Percentiles rank a stretch among this genome's conserved stretches.
Conservation (phyloP, 23 tunicate genomes). For the Trididemnum nubilum region DNA sequence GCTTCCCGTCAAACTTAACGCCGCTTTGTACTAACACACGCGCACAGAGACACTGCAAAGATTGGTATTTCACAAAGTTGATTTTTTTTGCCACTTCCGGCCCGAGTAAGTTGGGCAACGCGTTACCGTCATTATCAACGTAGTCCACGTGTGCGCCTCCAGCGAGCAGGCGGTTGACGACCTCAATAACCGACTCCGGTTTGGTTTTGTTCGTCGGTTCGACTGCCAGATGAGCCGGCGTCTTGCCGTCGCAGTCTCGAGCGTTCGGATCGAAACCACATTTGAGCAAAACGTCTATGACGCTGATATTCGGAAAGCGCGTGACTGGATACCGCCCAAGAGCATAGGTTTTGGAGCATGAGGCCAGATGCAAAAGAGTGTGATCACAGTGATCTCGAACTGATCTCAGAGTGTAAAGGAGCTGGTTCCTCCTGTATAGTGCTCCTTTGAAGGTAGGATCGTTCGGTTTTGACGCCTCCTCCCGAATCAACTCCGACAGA, state of each 20-base stretch:
- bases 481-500: constrained; percentile 44
- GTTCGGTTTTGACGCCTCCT: not conserved
- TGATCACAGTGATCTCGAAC: constrained; percentile 68
- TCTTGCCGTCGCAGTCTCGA: constrained; percentile 62
- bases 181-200: constrained; percentile 22
- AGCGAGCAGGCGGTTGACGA: constrained; percentile 38
- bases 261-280: constrained; percentile 77
- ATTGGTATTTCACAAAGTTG: constrained; percentile 32
- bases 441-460: not conserved
- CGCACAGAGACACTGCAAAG: constrained; percentile 74
- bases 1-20: not conserved
- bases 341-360: constrained; percentile 67
- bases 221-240: constrained; percentile 64
- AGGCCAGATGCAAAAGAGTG: constrained; percentile 75
- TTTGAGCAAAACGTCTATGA: constrained; percentile 43
- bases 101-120: constrained; percentile 36
- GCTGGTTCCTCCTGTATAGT: constrained; percentile 13
- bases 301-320: constrained; percentile 54
- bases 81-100: constrained; percentile 8
- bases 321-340: constrained; percentile 88
- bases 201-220: constrained; percentile 38
- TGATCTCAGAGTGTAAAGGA: constrained; percentile 51
- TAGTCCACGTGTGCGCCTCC: constrained; percentile 59
- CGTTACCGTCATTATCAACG: constrained; percentile 38
- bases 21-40: constrained; percentile 35